Conservation (phyloP, 2,113 vertebrate genomes). For the Orcinus orca region DNA sequence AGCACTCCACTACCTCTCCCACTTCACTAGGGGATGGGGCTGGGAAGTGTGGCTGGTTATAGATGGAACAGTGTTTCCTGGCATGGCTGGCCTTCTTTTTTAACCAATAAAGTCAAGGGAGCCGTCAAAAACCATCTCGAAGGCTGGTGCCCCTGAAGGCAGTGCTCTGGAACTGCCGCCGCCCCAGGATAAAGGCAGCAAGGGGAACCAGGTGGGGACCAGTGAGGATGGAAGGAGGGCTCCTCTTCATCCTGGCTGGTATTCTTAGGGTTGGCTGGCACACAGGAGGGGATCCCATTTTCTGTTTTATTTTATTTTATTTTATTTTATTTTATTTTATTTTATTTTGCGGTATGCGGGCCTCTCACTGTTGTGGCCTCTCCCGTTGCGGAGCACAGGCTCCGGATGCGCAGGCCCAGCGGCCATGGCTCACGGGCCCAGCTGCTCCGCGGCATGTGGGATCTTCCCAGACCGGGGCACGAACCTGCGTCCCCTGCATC, state of each 20-base stretch:
- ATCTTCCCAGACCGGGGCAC: no score
- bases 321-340: not conserved
- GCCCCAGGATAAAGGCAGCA: not conserved
- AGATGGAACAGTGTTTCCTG: not conserved
- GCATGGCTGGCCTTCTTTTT: no score
- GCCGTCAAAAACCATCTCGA: not conserved
- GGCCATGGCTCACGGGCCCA: no score
- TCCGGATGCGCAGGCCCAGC: no score
- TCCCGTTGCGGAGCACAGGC: no score
- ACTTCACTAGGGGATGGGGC: not conserved
- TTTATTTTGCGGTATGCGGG: no score
- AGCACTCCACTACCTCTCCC: rapidly evolving
- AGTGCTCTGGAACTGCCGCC: rapidly evolving
- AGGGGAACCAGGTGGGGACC: not conserved
- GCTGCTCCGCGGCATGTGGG: no score
- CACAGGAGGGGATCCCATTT: no score
- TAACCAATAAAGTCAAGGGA: not conserved
- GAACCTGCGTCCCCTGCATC: no score
- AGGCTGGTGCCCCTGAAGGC: no score
- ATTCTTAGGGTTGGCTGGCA: not conserved
- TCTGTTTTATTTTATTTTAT: not conserved
- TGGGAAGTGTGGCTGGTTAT: not conserved
- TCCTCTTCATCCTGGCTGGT: no score
- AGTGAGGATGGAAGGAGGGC: rapidly evolving
- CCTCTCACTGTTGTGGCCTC: no score